Evolutionary conservation across 1,140 invertebrate species (phyloP).

Genomic region (Aphidius gifuensis): DNA sequence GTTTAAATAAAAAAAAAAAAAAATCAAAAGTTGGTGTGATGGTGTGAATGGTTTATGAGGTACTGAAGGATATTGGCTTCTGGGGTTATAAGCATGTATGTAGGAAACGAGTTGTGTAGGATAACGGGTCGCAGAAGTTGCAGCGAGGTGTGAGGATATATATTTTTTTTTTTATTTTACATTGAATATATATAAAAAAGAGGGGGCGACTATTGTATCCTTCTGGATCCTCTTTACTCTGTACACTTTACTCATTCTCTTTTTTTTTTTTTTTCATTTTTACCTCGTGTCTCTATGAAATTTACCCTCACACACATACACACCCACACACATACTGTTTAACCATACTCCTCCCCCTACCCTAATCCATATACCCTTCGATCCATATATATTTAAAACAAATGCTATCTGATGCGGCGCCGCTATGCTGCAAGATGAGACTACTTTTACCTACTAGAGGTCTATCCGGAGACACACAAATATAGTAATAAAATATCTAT

Average conservation of each 20-base stretch:
- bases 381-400: constrained; percentile 54
- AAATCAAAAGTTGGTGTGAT: constrained; percentile 18
- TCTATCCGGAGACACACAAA: not conserved
- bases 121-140: constrained; percentile 18
- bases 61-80: constrained; percentile 24
- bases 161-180: constrained; percentile 6
- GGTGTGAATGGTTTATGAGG: too few species aligned
- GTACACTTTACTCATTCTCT: constrained; percentile 12
- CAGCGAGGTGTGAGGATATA: constrained; percentile 14
- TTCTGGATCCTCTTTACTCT: constrained; percentile 15
- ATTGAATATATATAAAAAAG: constrained; percentile 18
- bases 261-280: constrained; percentile 10
- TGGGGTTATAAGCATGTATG: constrained; percentile 17
- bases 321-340: too few species aligned
- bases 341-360: constrained; percentile 13
- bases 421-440: constrained; percentile 42
- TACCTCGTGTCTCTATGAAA: not conserved
- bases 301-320: constrained; percentile 10
- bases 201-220: constrained; percentile 29
- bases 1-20: constrained; percentile 13
- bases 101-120: constrained; percentile 30
- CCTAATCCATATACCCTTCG: constrained; percentile 26
- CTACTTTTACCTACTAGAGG: not conserved
- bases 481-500: not conserved
- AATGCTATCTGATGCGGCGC: constrained; percentile 54